phyloP scores from a whole-genome alignment of 1,140 invertebrate genomes.

The Drosophila auraria region DNA sequence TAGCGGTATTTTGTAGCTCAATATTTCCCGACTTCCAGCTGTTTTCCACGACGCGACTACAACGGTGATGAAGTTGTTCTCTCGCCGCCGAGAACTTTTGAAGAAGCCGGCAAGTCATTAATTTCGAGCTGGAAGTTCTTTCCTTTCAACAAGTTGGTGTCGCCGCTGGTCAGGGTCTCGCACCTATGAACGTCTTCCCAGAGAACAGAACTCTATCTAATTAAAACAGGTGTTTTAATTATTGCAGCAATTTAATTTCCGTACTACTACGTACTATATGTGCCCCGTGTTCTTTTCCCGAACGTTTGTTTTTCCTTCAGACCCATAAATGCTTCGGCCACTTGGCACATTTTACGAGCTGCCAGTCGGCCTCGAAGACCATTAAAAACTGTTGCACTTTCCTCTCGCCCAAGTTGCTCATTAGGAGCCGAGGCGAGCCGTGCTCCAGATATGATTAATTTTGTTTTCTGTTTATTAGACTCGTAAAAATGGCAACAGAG shows the following conservation, averaged over 20 bases:
- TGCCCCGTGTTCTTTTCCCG: neutral
- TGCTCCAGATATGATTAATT: constrained; percentile 81
- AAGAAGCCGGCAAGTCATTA: constrained; percentile 72
- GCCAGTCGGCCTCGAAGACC: constrained; percentile 45
- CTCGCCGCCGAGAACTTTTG: constrained; percentile 47
- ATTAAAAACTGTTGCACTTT: constrained; percentile 79
- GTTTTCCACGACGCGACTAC: constrained; percentile 14
- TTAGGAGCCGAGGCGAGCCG: constrained; percentile 53
- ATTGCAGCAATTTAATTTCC: constrained; percentile 78
- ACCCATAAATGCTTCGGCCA: constrained; percentile 61
- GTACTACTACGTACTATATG: neutral
- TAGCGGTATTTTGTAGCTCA: constrained; percentile 43
- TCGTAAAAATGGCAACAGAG: constrained; percentile 66
- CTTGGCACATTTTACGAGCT: constrained; percentile 77
- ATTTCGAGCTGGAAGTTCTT: constrained; percentile 46
- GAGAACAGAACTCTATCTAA: constrained; percentile 52
- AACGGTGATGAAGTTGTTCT: constrained; percentile 64
- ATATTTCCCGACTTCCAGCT: constrained; percentile 67
- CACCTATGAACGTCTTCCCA: constrained; percentile 30
- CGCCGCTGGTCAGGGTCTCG: constrained; percentile 39
- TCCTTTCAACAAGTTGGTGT: constrained; percentile 69
- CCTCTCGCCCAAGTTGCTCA: constrained; percentile 62
- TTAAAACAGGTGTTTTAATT: constrained; percentile 84
- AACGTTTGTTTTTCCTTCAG: constrained; percentile 21
- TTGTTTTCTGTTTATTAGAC: constrained; percentile 69